A percentile compares a stretch with the other conserved stretches of the same genome.
Conservation (phyloP, 2,888 invertebrate genomes). For the Drosophila sordidula region DNA sequence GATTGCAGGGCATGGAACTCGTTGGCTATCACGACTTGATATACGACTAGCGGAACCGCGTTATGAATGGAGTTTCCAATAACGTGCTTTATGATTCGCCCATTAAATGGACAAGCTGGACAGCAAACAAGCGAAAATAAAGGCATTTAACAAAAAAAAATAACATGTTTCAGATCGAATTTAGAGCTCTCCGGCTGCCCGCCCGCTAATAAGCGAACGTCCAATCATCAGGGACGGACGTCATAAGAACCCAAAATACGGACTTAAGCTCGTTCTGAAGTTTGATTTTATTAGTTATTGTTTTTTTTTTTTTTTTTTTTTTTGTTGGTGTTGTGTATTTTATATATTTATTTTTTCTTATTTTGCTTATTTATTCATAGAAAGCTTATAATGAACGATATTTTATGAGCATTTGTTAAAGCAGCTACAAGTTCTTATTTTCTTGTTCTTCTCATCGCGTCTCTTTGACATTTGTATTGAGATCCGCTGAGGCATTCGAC, state of each 20-base stretch:
- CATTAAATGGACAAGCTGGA: slow-evolving; percentile 17
- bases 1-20: slow-evolving; percentile 56
- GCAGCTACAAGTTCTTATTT: slow-evolving; percentile 41
- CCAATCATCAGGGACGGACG: slow-evolving; percentile 30
- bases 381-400: slow-evolving; percentile 58
- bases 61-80: slow-evolving; percentile 67
- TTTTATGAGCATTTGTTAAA: slow-evolving; percentile 47
- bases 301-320: slow-evolving; percentile 22
- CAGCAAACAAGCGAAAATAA: background rate
- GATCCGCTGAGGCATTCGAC: slow-evolving; percentile 23
- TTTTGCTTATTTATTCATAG: slow-evolving; percentile 41
- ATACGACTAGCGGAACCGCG: slow-evolving; percentile 3
- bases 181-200: slow-evolving; percentile 15
- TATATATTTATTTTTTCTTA: slow-evolving; percentile 8
- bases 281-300: slow-evolving; percentile 42
- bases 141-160: slow-evolving; percentile 2
- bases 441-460: slow-evolving; percentile 18
- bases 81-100: slow-evolving; percentile 34
- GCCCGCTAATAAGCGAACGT: slow-evolving; percentile 39
- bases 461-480: slow-evolving; percentile 61
- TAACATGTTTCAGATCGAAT: slow-evolving; percentile 52
- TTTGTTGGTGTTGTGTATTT: slow-evolving; percentile 13
- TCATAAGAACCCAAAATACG: slow-evolving; percentile 17
- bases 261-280: slow-evolving; percentile 37
- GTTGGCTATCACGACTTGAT: slow-evolving; percentile 6